Evolutionary conservation across 2,113 vertebrate genomes (phyloP), one percentile per base, ranked within the genome.

Genomic region (Elanus axillaris): DNA sequence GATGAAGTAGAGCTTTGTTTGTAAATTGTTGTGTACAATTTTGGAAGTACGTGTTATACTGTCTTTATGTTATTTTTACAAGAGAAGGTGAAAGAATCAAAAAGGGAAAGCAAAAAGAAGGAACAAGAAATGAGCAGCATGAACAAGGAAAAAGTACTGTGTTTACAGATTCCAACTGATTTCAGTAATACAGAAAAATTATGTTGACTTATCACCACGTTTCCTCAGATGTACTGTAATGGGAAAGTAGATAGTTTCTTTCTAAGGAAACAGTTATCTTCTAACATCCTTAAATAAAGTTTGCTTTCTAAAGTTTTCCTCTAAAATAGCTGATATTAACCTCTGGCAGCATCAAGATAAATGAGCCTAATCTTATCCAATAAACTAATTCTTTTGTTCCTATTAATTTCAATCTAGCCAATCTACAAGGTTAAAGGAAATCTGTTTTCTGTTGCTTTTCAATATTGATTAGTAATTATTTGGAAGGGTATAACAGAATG

Each of bases 381-480:
- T 72, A 69, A 11, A 76, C 53, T 40, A 62, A 94, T 92, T 86
- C 62, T 72, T 95, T 88, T 80, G 58, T 80, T 88, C 50, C 63
- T 88, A 88, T 80, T 95, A 66, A 64, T 95, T 93, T 83, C 38
- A 78, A 73, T 69, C 85, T 69, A 91, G 27, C 7, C 62, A 71
- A 42, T 60, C 31, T 87, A 56, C 64, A 60, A 64, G 36, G 38
- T 64, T 82, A 90, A 1, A 4, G 78, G 62, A 93, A 95, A 95
- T 92, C 81, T 86, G 40, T 93, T 86, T 93, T 80, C 62, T 80
- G 67, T 75, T 92, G 32, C 53, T 71, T 85, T 92, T 92, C 43
- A 58, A 45, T 94, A 94, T 88, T 47, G 74, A 92, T 94, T 90
- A 75, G 40, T 58, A 88, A 76, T 92, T 88, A 72, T 83, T 92